These are phyloP conservation scores for Eospalax fontanierii DNA, from an alignment of 2,797 vertebrate species.

Conservation along the genomic window DNA sequence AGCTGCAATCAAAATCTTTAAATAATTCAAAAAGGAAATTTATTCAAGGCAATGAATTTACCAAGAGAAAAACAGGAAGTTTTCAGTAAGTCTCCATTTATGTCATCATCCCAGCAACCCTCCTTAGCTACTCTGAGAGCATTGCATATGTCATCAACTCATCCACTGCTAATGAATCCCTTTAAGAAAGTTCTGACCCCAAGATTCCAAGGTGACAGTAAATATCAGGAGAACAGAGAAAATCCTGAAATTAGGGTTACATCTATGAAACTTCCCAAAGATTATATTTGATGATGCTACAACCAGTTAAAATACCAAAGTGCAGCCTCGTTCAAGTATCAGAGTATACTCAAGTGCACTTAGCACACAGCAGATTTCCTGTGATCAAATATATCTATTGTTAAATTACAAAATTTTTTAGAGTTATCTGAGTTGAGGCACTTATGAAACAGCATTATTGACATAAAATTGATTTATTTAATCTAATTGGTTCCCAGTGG, in stretches of 20 bases:
- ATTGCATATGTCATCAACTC: fast-evolving
- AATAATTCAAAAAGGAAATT: background rate
- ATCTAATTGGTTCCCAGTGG: background rate
- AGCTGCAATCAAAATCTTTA: background rate
- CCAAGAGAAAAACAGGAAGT: background rate
- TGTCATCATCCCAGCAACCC: fast-evolving
- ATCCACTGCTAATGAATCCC: background rate
- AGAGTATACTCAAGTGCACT: background rate
- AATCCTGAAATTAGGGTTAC: no score
- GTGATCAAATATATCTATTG: background rate
- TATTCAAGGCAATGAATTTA: background rate
- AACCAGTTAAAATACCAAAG: background rate
- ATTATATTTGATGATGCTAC: background rate
- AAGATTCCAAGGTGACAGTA: fast-evolving
- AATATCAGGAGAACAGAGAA: no score
- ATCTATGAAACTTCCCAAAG: background rate
- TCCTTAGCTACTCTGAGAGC: fast-evolving
- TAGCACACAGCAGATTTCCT: background rate
- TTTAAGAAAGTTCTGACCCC: fast-evolving
- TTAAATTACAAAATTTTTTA: background rate
- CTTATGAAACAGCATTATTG: background rate
- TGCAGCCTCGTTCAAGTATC: background rate
- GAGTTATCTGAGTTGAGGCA: background rate
- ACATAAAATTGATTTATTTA: background rate
- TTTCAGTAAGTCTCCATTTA: fast-evolving